These are phyloP conservation scores for Tragelaphus strepsiceros DNA, from an alignment of 2,113 vertebrate genomes.

Conservation along the genomic window DNA sequence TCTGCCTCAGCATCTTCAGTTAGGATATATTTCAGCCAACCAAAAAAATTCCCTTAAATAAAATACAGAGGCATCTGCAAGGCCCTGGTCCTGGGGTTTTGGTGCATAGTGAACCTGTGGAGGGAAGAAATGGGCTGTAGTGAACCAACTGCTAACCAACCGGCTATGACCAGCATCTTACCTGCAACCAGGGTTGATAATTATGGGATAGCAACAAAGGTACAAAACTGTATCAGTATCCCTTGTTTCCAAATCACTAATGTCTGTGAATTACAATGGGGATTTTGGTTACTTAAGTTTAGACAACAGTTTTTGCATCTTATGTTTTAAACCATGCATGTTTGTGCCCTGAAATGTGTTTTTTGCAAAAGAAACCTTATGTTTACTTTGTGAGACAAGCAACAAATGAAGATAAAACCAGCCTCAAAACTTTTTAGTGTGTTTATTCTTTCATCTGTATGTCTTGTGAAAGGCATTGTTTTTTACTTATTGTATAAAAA, in stretches of 20 bases:
- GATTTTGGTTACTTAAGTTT: not conserved
- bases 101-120: not conserved
- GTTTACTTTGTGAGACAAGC: conserved; percentile 68
- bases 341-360: conserved; percentile 41
- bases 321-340: not conserved
- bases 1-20: not conserved
- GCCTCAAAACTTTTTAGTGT: conserved; percentile 67
- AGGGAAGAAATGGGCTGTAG: not conserved
- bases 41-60: not conserved
- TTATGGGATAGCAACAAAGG: not conserved
- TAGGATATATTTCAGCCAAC: not conserved
- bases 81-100: not conserved
- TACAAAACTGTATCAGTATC: not conserved
- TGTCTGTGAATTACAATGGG: not conserved
- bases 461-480: conserved; percentile 71
- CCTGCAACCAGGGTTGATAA: not conserved
- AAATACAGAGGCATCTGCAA: not conserved
- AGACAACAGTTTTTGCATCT: not conserved
- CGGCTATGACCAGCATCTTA: not conserved
- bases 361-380: conserved; percentile 53
- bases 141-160: not conserved
- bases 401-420: conserved; percentile 69
- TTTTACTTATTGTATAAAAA: conserved; percentile 77
- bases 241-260: not conserved
- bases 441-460: conserved; percentile 76